Evolutionary conservation across 2,113 vertebrate species (phyloP).

Genomic region (Rallus limicola): DNA sequence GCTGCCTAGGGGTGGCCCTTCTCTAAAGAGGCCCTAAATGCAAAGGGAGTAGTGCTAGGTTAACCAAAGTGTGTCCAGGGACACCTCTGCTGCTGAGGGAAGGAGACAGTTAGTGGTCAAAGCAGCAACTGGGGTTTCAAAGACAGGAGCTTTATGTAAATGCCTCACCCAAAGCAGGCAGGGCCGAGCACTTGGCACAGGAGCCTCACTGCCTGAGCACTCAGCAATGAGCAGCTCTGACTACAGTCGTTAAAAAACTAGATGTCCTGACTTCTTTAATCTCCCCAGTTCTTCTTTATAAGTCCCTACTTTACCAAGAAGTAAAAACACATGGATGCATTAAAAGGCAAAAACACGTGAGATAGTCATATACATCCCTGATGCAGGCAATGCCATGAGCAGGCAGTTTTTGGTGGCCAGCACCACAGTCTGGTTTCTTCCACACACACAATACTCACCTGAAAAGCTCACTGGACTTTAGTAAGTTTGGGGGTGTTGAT

Average conservation of each 20-base stretch:
- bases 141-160: not conserved
- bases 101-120: not conserved
- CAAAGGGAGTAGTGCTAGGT: not conserved
- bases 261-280: not conserved
- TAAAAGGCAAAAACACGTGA: not conserved
- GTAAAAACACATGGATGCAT: not conserved
- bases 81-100: not conserved
- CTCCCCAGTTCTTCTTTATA: not conserved
- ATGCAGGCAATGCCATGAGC: not conserved
- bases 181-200: not conserved
- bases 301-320: not conserved
- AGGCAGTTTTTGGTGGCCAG: not conserved
- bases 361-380: accelerated
- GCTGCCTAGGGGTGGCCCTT: not conserved
- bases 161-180: not conserved
- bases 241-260: not conserved
- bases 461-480: not conserved
- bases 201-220: not conserved
- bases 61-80: accelerated
- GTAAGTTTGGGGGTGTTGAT: not conserved
- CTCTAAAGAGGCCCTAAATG: not conserved
- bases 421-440: accelerated
- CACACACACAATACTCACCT: accelerated
- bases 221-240: accelerated
- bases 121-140: not conserved